These are phyloP conservation scores for Syngnathus acus DNA, from an alignment of 2,797 vertebrate genomes.

Conservation along the genomic window DNA sequence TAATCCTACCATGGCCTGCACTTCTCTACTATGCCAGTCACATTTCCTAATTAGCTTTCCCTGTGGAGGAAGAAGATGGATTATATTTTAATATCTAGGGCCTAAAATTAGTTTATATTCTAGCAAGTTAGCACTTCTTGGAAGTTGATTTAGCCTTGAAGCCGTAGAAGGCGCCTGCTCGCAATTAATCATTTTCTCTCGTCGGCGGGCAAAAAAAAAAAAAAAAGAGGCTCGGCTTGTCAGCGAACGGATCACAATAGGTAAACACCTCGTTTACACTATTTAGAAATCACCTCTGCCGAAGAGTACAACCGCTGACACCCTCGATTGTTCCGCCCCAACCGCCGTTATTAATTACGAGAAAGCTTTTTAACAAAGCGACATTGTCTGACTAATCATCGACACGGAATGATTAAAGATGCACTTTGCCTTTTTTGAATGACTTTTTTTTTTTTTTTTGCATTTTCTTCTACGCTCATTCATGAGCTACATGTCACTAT, in stretches of 20 bases:
- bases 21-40: conserved; percentile 75
- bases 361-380: conserved; percentile 68
- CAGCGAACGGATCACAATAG: conserved; percentile 71
- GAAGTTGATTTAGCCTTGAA: conserved; percentile 85
- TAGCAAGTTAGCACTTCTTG: conserved; percentile 88
- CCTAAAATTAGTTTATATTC: conserved; percentile 92
- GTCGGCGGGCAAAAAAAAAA: conserved; percentile 25
- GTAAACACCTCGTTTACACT: conserved; percentile 77
- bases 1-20: conserved; percentile 69
- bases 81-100: conserved; percentile 91
- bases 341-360: conserved; percentile 71
- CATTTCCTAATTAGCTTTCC: conserved; percentile 85
- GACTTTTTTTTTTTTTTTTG: conserved; percentile 16
- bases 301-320: conserved; percentile 63
- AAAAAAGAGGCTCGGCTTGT: conserved; percentile 63
- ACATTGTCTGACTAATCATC: conserved; percentile 73
- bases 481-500: conserved; percentile 39
- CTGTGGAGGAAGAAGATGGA: conserved; percentile 79
- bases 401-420: conserved; percentile 68
- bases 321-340: conserved; percentile 58
- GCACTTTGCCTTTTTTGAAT: conserved; percentile 52
- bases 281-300: conserved; percentile 74
- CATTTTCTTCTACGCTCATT: conserved; percentile 38
- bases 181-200: conserved; percentile 78
- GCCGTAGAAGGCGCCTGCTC: conserved; percentile 81